phyloP scores from a whole-genome alignment of 2,797 vertebrate species.

The Buphagus erythrorhynchus region DNA sequence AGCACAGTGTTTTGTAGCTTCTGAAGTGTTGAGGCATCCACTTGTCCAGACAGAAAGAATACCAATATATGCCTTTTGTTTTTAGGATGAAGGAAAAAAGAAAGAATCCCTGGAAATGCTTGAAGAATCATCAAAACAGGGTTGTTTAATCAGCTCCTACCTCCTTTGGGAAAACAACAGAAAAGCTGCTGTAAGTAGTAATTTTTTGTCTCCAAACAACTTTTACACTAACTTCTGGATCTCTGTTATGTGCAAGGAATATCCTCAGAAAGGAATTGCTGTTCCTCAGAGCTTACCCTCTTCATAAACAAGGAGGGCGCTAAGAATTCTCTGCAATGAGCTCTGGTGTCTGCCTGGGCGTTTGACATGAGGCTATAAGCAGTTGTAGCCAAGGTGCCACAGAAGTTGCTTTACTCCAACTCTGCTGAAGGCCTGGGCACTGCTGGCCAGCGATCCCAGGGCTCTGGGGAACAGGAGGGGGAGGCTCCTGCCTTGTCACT shows the following conservation, averaged over 20 bases:
- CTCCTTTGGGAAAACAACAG: slow-evolving; percentile 91
- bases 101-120: slow-evolving; percentile 85
- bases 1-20: neutral
- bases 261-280: neutral
- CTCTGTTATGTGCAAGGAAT: neutral
- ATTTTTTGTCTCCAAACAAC: neutral
- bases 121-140: slow-evolving; percentile 87
- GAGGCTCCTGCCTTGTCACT: neutral
- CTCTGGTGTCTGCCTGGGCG: neutral
- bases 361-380: neutral
- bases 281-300: neutral
- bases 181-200: slow-evolving; percentile 84
- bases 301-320: neutral
- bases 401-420: neutral
- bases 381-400: neutral
- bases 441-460: neutral
- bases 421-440: neutral
- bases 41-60: neutral
- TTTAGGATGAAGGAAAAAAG: slow-evolving; percentile 86
- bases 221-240: neutral
- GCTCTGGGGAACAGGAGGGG: neutral
- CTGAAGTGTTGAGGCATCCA: neutral
- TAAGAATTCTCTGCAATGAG: neutral
- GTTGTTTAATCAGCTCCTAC: slow-evolving; percentile 92
- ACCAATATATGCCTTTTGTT: neutral